A percentile compares a stretch with the other conserved stretches of the same genome.
These are phyloP conservation scores for Globodera rostochiensis DNA, from an alignment of 1,140 invertebrate species.

Conservation along the genomic window DNA sequence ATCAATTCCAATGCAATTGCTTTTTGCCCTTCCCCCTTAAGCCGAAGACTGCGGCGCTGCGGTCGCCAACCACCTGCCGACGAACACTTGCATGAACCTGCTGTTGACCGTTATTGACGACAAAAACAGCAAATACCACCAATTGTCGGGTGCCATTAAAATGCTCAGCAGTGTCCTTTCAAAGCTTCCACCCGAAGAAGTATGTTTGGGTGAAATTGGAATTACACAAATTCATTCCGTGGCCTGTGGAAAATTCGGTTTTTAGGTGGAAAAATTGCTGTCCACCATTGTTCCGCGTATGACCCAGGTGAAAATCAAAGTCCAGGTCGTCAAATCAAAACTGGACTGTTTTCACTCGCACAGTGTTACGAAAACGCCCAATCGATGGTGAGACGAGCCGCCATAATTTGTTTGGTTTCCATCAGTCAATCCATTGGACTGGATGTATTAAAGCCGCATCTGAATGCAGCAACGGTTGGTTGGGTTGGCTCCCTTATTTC, in stretches of 20 bases:
- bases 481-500: constrained; percentile 11
- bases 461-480: constrained; percentile 80
- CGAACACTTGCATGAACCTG: constrained; percentile 74
- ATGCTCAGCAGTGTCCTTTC: constrained; percentile 84
- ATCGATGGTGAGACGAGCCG: constrained; percentile 85
- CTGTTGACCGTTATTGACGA: constrained; percentile 82
- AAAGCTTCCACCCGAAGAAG: constrained; percentile 72
- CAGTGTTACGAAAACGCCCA: constrained; percentile 84
- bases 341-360: background rate
- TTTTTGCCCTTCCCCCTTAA: constrained; percentile 36
- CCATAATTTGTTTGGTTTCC: constrained; percentile 92
- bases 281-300: constrained; percentile 83
- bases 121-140: constrained; percentile 75
- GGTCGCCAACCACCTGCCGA: constrained; percentile 76
- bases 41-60: constrained; percentile 75
- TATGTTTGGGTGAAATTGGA: background rate
- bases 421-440: constrained; percentile 84
- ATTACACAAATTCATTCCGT: too few species aligned
- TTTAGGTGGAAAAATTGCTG: constrained; percentile 72
- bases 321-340: background rate
- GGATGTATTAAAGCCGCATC: constrained; percentile 75
- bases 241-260: background rate
- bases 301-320: constrained; percentile 72
- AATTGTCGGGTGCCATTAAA: constrained; percentile 87
- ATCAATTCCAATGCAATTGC: background rate